phyloP scores from a whole-genome alignment of 2,113 vertebrate genomes.

The Mobula hypostoma region DNA sequence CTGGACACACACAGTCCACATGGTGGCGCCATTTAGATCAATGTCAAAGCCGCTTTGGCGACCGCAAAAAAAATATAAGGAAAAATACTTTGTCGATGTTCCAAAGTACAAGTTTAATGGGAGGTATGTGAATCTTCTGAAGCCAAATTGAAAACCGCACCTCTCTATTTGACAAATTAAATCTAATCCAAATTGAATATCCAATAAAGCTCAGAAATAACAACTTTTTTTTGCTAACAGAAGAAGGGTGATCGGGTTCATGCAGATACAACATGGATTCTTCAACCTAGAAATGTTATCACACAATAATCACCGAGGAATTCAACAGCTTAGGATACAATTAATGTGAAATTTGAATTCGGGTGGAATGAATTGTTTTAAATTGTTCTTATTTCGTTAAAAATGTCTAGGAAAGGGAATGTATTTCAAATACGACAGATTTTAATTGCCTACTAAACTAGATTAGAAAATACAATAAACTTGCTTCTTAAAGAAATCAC shows the following conservation, averaged over 20 bases:
- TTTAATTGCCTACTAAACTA: neutral
- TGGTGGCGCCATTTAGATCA: conserved; percentile 93
- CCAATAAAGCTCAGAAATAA: neutral
- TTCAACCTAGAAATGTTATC: neutral
- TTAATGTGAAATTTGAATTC: neutral
- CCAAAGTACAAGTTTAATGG: neutral
- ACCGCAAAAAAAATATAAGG: conserved; percentile 42
- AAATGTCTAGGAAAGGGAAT: neutral
- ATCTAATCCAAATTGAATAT: neutral
- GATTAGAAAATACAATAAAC: neutral
- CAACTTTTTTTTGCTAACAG: neutral
- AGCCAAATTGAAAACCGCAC: neutral
- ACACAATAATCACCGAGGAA: neutral
- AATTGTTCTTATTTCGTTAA: neutral
- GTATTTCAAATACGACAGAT: neutral
- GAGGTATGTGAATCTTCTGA: neutral
- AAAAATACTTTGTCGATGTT: conserved; percentile 22
- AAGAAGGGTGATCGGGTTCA: conserved; percentile 23
- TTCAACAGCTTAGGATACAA: neutral
- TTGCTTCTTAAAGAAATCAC: neutral
- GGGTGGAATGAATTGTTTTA: neutral
- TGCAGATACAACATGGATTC: neutral
- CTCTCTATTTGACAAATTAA: neutral
- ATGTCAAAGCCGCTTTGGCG: conserved; percentile 87
- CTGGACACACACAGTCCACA: conserved; percentile 58